Conservation (phyloP, 2,113 vertebrate species). For the Passer montanus region DNA sequence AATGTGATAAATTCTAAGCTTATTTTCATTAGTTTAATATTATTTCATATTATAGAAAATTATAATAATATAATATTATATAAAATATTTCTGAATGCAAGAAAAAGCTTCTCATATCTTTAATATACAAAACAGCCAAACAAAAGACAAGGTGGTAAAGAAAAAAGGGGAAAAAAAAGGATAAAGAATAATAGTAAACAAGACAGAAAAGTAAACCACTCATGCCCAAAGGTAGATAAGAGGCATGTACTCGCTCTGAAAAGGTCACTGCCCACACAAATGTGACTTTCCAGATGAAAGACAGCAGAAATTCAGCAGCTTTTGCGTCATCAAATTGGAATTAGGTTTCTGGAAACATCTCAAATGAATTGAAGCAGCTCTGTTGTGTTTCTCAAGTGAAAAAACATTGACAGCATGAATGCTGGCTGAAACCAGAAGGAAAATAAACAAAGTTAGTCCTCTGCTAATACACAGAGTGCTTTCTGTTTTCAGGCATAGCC, state of each 20-base stretch:
- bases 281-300: background rate
- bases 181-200: background rate
- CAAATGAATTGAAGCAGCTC: background rate
- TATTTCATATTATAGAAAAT: no score
- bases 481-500: background rate
- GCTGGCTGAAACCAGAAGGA: background rate
- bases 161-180: fast-evolving
- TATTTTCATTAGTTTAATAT: background rate
- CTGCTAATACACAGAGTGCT: background rate
- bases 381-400: background rate
- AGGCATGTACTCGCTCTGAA: background rate
- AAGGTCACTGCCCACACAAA: conserved; percentile 1
- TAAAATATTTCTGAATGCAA: background rate
- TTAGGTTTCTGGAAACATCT: background rate
- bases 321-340: background rate
- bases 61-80: background rate
- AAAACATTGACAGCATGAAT: background rate
- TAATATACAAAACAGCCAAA: background rate
- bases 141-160: background rate
- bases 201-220: background rate
- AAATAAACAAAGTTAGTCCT: background rate
- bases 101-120: background rate
- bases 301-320: background rate
- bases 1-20: background rate
- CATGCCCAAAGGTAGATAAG: background rate